Conservation (phyloP, 2,113 vertebrate genomes). For the Synchiropus splendidus region DNA sequence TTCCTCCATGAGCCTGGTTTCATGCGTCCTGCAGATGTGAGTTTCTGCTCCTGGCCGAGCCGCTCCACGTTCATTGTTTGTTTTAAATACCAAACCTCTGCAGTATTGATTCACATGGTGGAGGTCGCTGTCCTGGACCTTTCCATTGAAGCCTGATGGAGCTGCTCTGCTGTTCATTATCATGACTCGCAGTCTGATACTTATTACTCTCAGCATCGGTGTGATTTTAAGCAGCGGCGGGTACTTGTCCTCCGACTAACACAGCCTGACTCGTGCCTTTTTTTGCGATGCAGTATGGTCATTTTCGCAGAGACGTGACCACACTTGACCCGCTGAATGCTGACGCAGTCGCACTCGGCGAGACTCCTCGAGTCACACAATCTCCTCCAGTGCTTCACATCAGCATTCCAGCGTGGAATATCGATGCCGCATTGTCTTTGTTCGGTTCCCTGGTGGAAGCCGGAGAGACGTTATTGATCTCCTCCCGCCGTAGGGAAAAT, state of each 20-base stretch:
- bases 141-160: conserved; percentile 13
- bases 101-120: conserved; percentile 23
- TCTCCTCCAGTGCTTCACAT: too few relatives aligned
- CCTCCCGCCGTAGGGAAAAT: conserved; percentile 11
- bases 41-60: too few relatives aligned
- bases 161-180: conserved; percentile 22
- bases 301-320: conserved; percentile 1
- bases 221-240: neutral
- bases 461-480: conserved; percentile 50
- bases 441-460: conserved; percentile 15
- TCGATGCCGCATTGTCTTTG: conserved; percentile 17
- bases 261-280: too few relatives aligned
- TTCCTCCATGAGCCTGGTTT: too few relatives aligned
- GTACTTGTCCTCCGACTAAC: too few relatives aligned
- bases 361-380: neutral
- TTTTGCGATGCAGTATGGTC: too few relatives aligned
- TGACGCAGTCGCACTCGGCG: neutral
- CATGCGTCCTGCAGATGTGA: too few relatives aligned
- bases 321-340: neutral
- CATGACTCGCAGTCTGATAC: neutral
- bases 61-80: conserved; percentile 14
- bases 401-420: neutral
- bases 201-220: conserved; percentile 15
- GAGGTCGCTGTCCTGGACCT: conserved; percentile 18
- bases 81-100: conserved; percentile 16